phyloP scores from a whole-genome alignment of 2,797 vertebrate species.

The Meriones psammophilus region DNA sequence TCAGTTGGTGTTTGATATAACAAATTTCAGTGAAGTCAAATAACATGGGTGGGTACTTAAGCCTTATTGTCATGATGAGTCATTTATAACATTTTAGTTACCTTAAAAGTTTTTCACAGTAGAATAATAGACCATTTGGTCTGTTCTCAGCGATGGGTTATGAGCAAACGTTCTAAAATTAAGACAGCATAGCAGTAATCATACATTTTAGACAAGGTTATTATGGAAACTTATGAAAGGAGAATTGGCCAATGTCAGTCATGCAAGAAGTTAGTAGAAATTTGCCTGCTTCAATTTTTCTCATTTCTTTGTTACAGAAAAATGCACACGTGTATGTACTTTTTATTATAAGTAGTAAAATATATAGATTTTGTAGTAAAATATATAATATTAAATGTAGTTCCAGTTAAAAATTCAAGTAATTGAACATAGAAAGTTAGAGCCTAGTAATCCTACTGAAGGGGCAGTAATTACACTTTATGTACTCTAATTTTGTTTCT shows the following conservation, averaged over 20 bases:
- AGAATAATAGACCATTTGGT: slow-evolving; percentile 9
- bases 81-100: slow-evolving; percentile 21
- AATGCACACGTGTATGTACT: background rate
- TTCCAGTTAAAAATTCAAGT: slow-evolving; percentile 33
- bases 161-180: background rate
- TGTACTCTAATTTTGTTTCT: slow-evolving; percentile 35
- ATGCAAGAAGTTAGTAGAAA: slow-evolving; percentile 36
- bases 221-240: slow-evolving; percentile 36
- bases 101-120: slow-evolving; percentile 39
- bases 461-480: background rate
- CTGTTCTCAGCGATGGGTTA: background rate
- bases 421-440: slow-evolving; percentile 37
- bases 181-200: background rate
- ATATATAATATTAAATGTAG: background rate
- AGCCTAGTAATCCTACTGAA: slow-evolving; percentile 20
- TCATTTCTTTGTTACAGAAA: slow-evolving; percentile 49
- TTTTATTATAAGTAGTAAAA: background rate
- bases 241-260: slow-evolving; percentile 5
- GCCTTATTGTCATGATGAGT: slow-evolving; percentile 13
- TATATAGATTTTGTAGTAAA: background rate
- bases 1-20: background rate
- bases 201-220: slow-evolving; percentile 21
- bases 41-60: slow-evolving; percentile 7
- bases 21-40: slow-evolving; percentile 41
- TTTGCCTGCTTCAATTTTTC: background rate